Evolutionary conservation across 2,113 vertebrate genomes (phyloP).

Genomic region (Ictidomys tridecemlineatus): DNA sequence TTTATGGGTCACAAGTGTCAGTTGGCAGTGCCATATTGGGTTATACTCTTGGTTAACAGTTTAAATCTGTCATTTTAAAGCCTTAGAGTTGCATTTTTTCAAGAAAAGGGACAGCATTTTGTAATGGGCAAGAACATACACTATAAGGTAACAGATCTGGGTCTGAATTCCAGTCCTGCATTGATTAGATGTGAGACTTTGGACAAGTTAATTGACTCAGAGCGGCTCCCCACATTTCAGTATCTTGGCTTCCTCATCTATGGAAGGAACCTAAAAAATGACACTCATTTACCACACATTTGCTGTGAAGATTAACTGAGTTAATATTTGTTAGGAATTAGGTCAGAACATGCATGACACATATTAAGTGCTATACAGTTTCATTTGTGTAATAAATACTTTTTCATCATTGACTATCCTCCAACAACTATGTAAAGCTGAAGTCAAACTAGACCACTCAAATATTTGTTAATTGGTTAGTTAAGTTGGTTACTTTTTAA

Average conservation of each 20-base stretch:
- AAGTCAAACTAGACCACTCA: background rate
- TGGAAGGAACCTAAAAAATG: background rate
- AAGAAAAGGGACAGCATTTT: background rate
- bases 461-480: slow-evolving; percentile 5
- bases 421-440: background rate
- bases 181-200: background rate
- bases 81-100: background rate
- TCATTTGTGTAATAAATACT: slow-evolving; percentile 1
- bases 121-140: background rate
- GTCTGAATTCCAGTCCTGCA: background rate
- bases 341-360: background rate
- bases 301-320: background rate
- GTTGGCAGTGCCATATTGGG: background rate
- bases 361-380: background rate
- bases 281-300: background rate
- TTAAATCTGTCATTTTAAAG: background rate
- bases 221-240: background rate
- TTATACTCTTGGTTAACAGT: background rate
- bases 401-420: background rate
- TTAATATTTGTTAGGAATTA: slow-evolving; percentile 35
- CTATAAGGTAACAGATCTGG: background rate
- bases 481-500: background rate
- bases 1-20: background rate
- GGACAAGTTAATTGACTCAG: background rate
- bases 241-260: background rate